phyloP scores from a whole-genome alignment of 2,888 invertebrate species.

The Oasisia sp. region DNA sequence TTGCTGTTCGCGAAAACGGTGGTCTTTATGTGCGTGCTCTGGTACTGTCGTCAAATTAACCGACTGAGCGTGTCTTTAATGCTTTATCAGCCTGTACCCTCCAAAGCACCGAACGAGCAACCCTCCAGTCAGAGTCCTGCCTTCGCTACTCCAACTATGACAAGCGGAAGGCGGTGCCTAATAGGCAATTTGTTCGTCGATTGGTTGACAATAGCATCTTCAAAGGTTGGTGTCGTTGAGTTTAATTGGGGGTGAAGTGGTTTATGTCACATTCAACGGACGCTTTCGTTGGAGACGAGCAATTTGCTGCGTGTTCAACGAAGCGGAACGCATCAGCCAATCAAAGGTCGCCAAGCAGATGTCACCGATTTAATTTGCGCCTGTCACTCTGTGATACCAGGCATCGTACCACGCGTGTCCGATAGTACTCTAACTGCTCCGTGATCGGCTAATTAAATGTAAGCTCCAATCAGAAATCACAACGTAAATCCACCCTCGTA shows the following conservation, averaged over 20 bases:
- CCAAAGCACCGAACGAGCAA: neutral
- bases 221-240: slow-evolving; percentile 17
- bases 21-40: neutral
- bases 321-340: slow-evolving; percentile 3
- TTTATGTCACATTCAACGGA: slow-evolving; percentile 1
- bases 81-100: neutral
- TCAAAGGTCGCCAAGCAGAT: slow-evolving; percentile 13
- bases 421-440: neutral
- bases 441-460: neutral
- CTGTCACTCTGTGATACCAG: neutral
- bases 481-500: neutral
- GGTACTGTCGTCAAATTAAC: neutral
- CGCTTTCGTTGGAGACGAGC: neutral
- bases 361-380: neutral
- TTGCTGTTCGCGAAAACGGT: neutral
- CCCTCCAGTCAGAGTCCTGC: neutral
- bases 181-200: slow-evolving; percentile 17
- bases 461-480: neutral
- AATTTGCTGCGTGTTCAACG: neutral
- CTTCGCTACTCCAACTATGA: neutral
- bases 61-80: neutral
- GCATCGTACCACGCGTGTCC: neutral
- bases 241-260: slow-evolving; percentile 13
- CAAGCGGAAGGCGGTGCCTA: slow-evolving; percentile 9
- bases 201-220: neutral